These are phyloP conservation scores for Gryon sp. DNA, from an alignment of 1,140 invertebrate genomes.

Conservation along the genomic window DNA sequence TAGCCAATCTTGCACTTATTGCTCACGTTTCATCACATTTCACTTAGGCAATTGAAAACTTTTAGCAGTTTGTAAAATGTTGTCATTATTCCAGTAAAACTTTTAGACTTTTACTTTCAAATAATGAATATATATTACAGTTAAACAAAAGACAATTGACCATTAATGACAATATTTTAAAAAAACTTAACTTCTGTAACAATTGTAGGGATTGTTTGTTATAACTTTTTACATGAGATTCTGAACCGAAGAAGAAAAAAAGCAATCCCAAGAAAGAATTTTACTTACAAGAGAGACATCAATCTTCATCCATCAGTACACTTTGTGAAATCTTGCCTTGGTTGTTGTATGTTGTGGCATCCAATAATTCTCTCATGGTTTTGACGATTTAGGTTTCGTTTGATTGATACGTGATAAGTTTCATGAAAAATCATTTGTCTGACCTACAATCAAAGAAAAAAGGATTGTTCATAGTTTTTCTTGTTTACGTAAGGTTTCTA, in stretches of 20 bases:
- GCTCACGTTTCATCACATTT: conserved; percentile 18
- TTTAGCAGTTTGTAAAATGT: conserved; percentile 16
- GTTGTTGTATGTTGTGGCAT: conserved; percentile 41
- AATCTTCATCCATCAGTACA: conserved; percentile 77
- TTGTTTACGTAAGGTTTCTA: too few relatives aligned
- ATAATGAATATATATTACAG: too few relatives aligned
- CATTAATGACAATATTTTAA: too few relatives aligned
- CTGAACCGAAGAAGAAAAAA: conserved; percentile 29
- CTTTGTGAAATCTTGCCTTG: conserved; percentile 51
- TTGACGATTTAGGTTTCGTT: conserved; percentile 59
- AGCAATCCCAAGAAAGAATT: conserved; percentile 28
- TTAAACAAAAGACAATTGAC: too few relatives aligned
- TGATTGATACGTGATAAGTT: conserved; percentile 58
- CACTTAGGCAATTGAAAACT: conserved; percentile 5
- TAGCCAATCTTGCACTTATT: conserved; percentile 47
- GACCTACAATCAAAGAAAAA: conserved; percentile 28
- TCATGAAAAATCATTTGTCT: conserved; percentile 13
- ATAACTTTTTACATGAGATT: conserved; percentile 24
- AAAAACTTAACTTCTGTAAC: conserved; percentile 26
- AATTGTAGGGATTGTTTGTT: conserved; percentile 37
- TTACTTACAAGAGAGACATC: conserved; percentile 68
- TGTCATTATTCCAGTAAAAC: neutral
- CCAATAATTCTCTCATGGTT: conserved; percentile 67
- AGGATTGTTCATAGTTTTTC: too few relatives aligned
- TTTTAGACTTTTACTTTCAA: conserved; percentile 1